These are phyloP conservation scores for Globicephala melas DNA, from an alignment of 2,113 vertebrate genomes.

Conservation along the genomic window DNA sequence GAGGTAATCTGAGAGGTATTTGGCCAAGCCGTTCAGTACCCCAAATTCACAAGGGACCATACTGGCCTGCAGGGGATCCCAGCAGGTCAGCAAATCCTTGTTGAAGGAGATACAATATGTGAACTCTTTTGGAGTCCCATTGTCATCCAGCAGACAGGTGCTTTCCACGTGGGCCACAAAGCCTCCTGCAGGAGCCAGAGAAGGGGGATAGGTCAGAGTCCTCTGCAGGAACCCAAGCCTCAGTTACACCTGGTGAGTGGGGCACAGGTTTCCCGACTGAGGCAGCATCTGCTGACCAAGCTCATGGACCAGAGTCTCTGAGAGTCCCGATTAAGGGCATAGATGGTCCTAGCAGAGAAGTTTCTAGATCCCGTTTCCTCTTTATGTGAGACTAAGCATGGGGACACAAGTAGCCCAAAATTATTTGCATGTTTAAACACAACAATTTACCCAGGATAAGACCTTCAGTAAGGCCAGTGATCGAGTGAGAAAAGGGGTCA, in stretches of 20 bases:
- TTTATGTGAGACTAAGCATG: neutral
- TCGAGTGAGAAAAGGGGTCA: neutral
- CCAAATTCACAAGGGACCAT: constrained; percentile 55
- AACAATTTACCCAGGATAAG: neutral
- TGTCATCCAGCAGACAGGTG: constrained; percentile 62
- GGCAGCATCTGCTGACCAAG: neutral
- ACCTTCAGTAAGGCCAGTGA: neutral
- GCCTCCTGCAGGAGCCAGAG: constrained; percentile 23
- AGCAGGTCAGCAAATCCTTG: constrained; percentile 74
- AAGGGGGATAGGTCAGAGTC: neutral
- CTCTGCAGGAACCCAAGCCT: neutral
- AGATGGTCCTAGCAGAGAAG: neutral
- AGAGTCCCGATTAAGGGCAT: neutral
- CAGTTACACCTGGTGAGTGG: neutral
- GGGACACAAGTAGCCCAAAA: neutral
- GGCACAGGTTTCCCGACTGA: neutral
- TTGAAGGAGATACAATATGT: constrained; percentile 74
- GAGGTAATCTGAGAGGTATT: accelerated
- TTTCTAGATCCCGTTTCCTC: neutral
- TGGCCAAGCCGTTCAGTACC: accelerated
- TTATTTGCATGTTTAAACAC: neutral
- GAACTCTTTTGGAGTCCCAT: constrained; percentile 46
- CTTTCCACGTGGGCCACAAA: constrained; percentile 75
- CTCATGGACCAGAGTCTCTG: neutral
- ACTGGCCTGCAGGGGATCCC: accelerated